Percentiles rank a stretch among this genome's conserved stretches.
phyloP scores from a whole-genome alignment of 1,140 invertebrate species.

The Augochlora pura region DNA sequence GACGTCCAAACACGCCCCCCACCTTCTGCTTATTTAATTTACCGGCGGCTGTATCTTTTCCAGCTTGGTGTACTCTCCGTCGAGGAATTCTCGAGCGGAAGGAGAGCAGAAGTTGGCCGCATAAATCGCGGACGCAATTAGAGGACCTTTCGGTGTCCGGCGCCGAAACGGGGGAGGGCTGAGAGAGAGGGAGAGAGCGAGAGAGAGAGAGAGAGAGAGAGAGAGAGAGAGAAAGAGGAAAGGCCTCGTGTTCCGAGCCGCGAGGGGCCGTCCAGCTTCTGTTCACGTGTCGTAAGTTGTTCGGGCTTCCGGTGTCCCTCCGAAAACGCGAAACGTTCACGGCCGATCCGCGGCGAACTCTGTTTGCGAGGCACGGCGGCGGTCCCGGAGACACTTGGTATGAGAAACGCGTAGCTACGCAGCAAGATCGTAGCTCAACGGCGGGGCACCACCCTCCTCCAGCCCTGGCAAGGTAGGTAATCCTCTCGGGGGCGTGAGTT shows the following conservation, averaged over 20 bases:
- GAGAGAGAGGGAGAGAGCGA: neutral
- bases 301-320: slow-evolving; percentile 47
- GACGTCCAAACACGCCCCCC: slow-evolving; percentile 3
- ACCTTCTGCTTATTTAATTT: neutral
- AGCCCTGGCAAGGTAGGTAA: slow-evolving; percentile 79
- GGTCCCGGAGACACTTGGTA: slow-evolving; percentile 78
- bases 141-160: slow-evolving; percentile 15
- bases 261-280: neutral
- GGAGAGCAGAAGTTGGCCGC: slow-evolving; percentile 7
- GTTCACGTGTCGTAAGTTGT: slow-evolving; percentile 56
- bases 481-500: slow-evolving; percentile 81
- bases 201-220: neutral
- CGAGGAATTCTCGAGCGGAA: slow-evolving; percentile 8
- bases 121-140: slow-evolving; percentile 40
- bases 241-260: too few species aligned
- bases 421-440: slow-evolving; percentile 80
- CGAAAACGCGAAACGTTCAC: slow-evolving; percentile 38
- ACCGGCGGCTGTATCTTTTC: neutral
- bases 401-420: slow-evolving; percentile 81
- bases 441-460: slow-evolving; percentile 73
- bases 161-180: slow-evolving; percentile 22
- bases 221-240: neutral
- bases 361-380: slow-evolving; percentile 59
- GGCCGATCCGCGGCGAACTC: slow-evolving; percentile 64
- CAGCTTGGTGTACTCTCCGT: neutral